Conservation (phyloP, 2,797 vertebrate species). For the Nannoperca australis region DNA sequence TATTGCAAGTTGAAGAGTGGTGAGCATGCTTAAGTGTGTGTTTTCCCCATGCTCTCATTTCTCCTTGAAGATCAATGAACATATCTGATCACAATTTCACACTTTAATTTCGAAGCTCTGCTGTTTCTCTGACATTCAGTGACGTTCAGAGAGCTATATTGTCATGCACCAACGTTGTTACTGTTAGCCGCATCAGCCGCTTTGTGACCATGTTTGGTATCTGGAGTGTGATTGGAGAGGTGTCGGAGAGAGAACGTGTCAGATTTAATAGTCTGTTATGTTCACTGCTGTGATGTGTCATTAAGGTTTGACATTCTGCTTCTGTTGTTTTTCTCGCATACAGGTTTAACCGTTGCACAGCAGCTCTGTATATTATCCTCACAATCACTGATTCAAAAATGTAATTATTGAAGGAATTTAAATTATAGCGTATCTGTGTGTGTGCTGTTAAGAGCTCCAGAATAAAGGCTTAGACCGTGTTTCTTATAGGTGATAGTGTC, state of each 20-base stretch:
- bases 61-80: too few relatives aligned
- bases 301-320: conserved; percentile 8
- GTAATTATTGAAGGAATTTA: not conserved
- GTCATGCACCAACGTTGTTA: conserved; percentile 46
- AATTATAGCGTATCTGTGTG: not conserved
- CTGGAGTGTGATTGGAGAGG: conserved; percentile 69
- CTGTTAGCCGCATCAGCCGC: conserved; percentile 46
- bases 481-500: conserved; percentile 27
- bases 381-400: not conserved
- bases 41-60: too few relatives aligned
- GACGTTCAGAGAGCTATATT: conserved; percentile 24
- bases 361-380: not conserved
- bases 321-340: conserved; percentile 18
- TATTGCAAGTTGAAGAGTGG: not conserved
- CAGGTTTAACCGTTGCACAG: not conserved
- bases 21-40: too few relatives aligned
- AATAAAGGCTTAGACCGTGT: not conserved
- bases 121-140: not conserved
- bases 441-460: not conserved
- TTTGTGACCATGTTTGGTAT: conserved; percentile 82
- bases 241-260: conserved; percentile 63
- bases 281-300: conserved; percentile 53
- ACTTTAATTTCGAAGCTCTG: not conserved
- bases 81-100: not conserved
- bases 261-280: conserved; percentile 61